These are phyloP conservation scores for Octonoba sinensis DNA, from an alignment of 2,888 invertebrate species.

Conservation along the genomic window DNA sequence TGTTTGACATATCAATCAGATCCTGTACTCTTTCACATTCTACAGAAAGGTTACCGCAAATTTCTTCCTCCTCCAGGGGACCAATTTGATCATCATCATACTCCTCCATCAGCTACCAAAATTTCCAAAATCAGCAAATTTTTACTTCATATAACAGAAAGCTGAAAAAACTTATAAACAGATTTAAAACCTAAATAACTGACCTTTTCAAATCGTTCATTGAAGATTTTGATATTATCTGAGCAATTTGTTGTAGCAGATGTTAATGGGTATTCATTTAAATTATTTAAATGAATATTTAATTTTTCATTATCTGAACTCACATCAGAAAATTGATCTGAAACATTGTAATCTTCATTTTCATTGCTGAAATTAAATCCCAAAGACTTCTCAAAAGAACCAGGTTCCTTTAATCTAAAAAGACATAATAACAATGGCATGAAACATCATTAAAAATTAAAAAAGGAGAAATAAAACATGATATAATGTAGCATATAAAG, in stretches of 20 bases:
- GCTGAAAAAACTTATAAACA: not conserved
- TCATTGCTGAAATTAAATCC: too few species aligned
- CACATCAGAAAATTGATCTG: slow-evolving; percentile 37
- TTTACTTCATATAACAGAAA: not conserved
- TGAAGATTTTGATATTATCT: slow-evolving; percentile 34
- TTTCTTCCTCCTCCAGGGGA: slow-evolving; percentile 50
- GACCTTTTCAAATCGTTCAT: slow-evolving; percentile 43
- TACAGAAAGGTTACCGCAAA: slow-evolving; percentile 19
- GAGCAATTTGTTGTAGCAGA: slow-evolving; percentile 20
- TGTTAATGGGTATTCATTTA: slow-evolving; percentile 2
- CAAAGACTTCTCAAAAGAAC: too few species aligned
- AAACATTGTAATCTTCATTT: slow-evolving; percentile 22
- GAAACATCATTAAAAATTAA: too few species aligned
- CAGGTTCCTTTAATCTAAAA: too few species aligned
- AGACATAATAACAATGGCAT: too few species aligned
- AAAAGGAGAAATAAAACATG: too few species aligned
- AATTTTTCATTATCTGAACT: slow-evolving; percentile 5
- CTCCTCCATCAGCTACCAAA: slow-evolving; percentile 37
- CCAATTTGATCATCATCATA: slow-evolving; percentile 48
- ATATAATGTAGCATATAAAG: too few species aligned
- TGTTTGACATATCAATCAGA: not conserved
- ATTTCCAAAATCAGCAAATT: not conserved
- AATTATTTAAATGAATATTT: not conserved
- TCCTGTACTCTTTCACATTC: slow-evolving; percentile 12
- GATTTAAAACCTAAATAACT: not conserved